Evolutionary conservation across 2,797 vertebrate genomes (phyloP).

Genomic region (Myotis findleyi): DNA sequence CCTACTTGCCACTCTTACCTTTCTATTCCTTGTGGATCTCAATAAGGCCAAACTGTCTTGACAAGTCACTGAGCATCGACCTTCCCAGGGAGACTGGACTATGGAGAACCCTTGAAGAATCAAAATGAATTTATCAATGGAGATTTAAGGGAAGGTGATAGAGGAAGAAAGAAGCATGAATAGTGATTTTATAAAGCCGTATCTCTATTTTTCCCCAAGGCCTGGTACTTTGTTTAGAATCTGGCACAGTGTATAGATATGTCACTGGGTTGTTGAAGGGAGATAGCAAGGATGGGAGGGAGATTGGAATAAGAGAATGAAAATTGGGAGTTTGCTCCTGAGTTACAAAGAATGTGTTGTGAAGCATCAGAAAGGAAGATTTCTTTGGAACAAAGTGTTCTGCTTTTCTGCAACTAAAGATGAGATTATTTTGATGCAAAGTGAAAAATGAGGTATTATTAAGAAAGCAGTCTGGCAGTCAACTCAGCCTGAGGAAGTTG

Average conservation of each 20-base stretch:
- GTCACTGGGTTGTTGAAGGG: neutral
- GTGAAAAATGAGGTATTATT: neutral
- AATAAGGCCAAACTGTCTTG: neutral
- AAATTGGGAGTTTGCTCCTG: neutral
- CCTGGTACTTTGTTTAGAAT: neutral
- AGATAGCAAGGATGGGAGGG: neutral
- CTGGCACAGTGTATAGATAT: too few relatives aligned
- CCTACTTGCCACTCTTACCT: neutral
- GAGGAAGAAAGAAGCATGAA: neutral
- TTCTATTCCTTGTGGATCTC: neutral
- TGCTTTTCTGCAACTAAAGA: neutral
- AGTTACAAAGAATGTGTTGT: neutral
- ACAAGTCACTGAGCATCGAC: neutral
- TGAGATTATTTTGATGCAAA: conserved; percentile 38
- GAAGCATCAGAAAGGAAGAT: neutral
- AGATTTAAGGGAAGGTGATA: neutral
- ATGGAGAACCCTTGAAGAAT: neutral
- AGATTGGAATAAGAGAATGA: neutral
- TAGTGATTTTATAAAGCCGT: neutral
- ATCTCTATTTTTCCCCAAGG: neutral
- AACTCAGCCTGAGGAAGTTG: neutral
- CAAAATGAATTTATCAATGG: neutral
- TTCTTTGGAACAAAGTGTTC: conserved; percentile 4
- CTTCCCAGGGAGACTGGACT: neutral
- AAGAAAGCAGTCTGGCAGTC: neutral